Conservation (phyloP, 2,888 invertebrate genomes). For the Morpho deidamia region DNA sequence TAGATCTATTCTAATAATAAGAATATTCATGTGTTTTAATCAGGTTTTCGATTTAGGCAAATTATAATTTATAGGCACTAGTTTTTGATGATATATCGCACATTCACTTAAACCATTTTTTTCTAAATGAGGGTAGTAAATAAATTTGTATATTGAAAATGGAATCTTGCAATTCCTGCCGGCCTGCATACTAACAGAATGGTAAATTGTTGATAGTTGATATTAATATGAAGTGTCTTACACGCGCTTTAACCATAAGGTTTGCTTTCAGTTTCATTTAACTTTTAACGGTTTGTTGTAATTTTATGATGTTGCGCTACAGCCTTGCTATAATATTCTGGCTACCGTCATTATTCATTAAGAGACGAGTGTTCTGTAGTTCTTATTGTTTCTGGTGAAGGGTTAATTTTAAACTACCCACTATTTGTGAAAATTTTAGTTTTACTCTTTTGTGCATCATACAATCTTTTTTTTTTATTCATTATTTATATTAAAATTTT, state of each 20-base stretch:
- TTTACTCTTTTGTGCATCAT: too few species aligned
- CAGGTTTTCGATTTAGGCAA: too few species aligned
- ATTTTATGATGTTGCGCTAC: conserved; percentile 15
- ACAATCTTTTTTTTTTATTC: too few species aligned
- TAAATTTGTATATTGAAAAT: conserved; percentile 5
- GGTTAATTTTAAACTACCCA: too few species aligned
- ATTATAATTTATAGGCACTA: too few species aligned
- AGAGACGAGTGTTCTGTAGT: too few species aligned
- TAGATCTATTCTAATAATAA: too few species aligned
- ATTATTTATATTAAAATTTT: too few species aligned
- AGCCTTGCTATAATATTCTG: conserved; percentile 7
- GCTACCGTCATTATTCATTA: too few species aligned
- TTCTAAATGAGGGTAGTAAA: background rate
- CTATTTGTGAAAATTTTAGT: too few species aligned
- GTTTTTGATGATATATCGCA: background rate
- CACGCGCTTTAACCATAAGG: conserved; percentile 9
- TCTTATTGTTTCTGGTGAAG: too few species aligned
- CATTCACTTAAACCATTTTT: conserved; percentile 1
- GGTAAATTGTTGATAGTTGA: conserved; percentile 14
- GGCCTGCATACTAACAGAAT: background rate
- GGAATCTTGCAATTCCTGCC: conserved; percentile 5
- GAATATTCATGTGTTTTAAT: too few species aligned
- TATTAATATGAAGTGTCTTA: conserved; percentile 27
- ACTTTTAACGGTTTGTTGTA: conserved; percentile 13
- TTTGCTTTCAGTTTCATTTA: conserved; percentile 19